A percentile compares a stretch with the other conserved stretches of the same genome.
These are phyloP conservation scores for Halcyon chelicuti DNA, from an alignment of 2,797 vertebrate genomes.

Conservation along the genomic window DNA sequence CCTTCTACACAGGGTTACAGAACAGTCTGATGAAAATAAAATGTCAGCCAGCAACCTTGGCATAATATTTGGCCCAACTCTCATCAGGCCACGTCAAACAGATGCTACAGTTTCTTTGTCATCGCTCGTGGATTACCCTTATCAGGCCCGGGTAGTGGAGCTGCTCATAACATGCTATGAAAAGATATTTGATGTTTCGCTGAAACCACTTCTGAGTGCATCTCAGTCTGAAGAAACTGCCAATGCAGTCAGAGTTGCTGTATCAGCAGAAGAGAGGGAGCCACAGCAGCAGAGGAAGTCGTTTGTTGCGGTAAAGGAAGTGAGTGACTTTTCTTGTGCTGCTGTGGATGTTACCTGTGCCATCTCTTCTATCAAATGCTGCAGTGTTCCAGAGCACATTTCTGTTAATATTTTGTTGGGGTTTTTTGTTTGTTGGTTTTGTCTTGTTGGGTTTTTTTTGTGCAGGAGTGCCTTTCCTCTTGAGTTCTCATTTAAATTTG, in stretches of 20 bases:
- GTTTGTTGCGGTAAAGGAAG: slow-evolving; percentile 89
- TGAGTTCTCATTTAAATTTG: slow-evolving; percentile 32
- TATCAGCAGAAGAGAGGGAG: slow-evolving; percentile 85
- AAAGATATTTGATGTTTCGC: slow-evolving; percentile 86
- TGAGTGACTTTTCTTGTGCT: slow-evolving; percentile 73
- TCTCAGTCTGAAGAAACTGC: slow-evolving; percentile 65
- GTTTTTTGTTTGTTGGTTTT: too few relatives aligned
- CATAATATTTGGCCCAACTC: slow-evolving; percentile 96
- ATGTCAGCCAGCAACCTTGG: slow-evolving; percentile 97
- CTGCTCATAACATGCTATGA: slow-evolving; percentile 89
- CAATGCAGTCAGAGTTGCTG: slow-evolving; percentile 59
- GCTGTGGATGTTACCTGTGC: neutral
- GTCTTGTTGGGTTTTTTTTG: neutral
- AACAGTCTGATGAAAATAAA: slow-evolving; percentile 95
- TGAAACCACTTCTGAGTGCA: slow-evolving; percentile 68
- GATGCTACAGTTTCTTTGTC: slow-evolving; percentile 93
- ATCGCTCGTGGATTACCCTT: slow-evolving; percentile 94
- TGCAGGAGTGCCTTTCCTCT: neutral
- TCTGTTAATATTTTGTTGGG: neutral
- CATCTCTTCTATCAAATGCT: neutral
- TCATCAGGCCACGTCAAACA: slow-evolving; percentile 90
- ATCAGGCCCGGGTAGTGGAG: slow-evolving; percentile 94
- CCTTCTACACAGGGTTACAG: slow-evolving; percentile 84
- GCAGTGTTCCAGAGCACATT: neutral
- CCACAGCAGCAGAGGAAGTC: slow-evolving; percentile 85